Conservation (phyloP, 2,888 invertebrate genomes). For the Ditula angustiorana region DNA sequence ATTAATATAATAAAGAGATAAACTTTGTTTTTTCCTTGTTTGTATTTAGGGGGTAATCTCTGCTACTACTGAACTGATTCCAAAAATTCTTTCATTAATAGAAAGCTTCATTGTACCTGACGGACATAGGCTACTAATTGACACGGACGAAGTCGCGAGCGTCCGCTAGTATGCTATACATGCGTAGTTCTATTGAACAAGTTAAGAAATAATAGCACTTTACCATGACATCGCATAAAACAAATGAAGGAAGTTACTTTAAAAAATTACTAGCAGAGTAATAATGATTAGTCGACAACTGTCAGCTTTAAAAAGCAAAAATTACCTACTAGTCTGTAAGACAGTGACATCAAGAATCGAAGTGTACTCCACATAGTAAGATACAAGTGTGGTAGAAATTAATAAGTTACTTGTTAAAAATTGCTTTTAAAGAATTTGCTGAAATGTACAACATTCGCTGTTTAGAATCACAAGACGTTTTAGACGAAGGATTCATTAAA, state of each 20-base stretch:
- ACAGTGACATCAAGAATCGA: not conserved
- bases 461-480: not conserved
- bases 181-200: too few relatives aligned
- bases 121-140: too few relatives aligned
- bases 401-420: not conserved
- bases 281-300: not conserved
- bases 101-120: too few relatives aligned
- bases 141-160: too few relatives aligned
- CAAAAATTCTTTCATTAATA: too few relatives aligned
- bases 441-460: not conserved
- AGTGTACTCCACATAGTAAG: not conserved
- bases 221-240: too few relatives aligned
- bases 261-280: slow-evolving; percentile 1
- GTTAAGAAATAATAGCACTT: too few relatives aligned
- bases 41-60: too few relatives aligned
- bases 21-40: too few relatives aligned
- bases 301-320: not conserved
- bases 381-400: not conserved
- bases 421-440: not conserved
- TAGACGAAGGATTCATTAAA: slow-evolving; percentile 8
- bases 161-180: too few relatives aligned
- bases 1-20: too few relatives aligned
- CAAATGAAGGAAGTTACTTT: not conserved
- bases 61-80: too few relatives aligned
- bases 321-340: not conserved